phyloP scores from a whole-genome alignment of 2,113 vertebrate species.

The Triplophysa siluroides region DNA sequence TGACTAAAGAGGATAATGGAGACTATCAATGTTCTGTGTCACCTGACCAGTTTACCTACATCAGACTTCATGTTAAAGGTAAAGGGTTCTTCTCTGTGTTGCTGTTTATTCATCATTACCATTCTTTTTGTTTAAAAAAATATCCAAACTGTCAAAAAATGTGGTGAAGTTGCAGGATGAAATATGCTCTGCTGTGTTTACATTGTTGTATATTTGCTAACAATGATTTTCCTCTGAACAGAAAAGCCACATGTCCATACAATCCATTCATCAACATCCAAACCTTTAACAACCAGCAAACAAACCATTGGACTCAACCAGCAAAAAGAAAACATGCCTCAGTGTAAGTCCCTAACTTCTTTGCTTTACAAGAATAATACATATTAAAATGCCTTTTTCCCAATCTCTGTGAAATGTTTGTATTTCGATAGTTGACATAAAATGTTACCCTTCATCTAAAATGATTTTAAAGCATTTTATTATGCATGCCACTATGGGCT shows the following conservation, averaged over 20 bases:
- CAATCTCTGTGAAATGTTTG: not conserved
- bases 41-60: accelerated
- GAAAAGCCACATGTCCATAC: not conserved
- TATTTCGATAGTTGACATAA: not conserved
- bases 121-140: not conserved
- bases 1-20: not conserved
- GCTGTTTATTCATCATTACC: not conserved
- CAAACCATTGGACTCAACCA: not conserved
- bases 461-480: too few species aligned
- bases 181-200: not conserved
- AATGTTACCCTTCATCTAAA: too few species aligned
- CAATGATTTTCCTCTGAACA: not conserved
- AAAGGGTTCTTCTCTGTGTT: not conserved
- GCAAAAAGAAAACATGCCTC: not conserved
- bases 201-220: not conserved
- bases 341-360: not conserved
- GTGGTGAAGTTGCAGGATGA: not conserved
- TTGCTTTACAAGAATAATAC: not conserved
- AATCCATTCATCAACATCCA: not conserved
- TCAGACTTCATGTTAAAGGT: not conserved
- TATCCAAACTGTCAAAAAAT: too few species aligned
- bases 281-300: not conserved
- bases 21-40: not conserved
- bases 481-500: too few species aligned
- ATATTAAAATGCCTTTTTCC: not conserved